Conservation (phyloP, 2,113 vertebrate species). For the Microcebus jonahi region DNA sequence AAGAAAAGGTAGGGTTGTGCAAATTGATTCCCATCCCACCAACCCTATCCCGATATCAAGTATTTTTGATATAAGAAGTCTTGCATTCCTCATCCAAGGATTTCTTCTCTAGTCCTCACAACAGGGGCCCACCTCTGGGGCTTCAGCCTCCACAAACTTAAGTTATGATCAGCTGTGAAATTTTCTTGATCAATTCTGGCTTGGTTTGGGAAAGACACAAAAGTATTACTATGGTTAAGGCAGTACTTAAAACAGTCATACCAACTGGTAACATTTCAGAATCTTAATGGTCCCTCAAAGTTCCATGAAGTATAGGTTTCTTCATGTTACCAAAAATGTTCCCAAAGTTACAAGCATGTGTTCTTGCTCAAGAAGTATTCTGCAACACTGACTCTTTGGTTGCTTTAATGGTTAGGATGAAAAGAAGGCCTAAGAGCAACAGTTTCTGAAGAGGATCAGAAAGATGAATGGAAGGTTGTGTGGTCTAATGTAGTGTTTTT, state of each 20-base stretch:
- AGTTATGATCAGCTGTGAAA: constrained; percentile 51
- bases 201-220: constrained; percentile 63
- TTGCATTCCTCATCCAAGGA: background rate
- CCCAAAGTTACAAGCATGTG: constrained; percentile 17
- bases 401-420: constrained; percentile 23
- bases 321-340: constrained; percentile 39
- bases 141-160: constrained; percentile 23
- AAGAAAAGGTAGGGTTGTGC: constrained; percentile 75
- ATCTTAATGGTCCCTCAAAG: constrained; percentile 48
- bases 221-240: constrained; percentile 62
- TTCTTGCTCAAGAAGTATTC: constrained; percentile 44
- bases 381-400: constrained; percentile 38
- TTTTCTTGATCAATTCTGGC: constrained; percentile 53
- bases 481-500: constrained; percentile 1
- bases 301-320: constrained; percentile 27
- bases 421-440: constrained; percentile 44
- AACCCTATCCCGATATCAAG: constrained; percentile 61
- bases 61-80: constrained; percentile 65
- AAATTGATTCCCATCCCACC: constrained; percentile 54
- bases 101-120: constrained; percentile 33
- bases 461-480: background rate
- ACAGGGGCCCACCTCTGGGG: background rate
- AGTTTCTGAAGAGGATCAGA: constrained; percentile 18
- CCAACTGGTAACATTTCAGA: constrained; percentile 61
- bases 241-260: constrained; percentile 31